These are phyloP conservation scores for Cyrtodaria siliqua DNA, from an alignment of 2,888 invertebrate species.

Conservation along the genomic window DNA sequence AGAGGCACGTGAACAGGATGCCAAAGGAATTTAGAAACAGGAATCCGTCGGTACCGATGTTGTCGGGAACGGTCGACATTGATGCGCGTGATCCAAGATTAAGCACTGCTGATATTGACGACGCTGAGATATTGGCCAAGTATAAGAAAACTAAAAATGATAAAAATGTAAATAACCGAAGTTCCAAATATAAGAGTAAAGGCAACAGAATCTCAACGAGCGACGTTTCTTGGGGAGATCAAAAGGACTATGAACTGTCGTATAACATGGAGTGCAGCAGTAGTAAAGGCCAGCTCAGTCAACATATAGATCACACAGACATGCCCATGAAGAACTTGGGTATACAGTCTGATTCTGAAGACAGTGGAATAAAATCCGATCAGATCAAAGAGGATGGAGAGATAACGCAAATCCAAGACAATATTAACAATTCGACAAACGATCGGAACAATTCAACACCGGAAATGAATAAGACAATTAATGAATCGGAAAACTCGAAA, in stretches of 20 bases:
- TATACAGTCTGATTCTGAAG: conserved; percentile 33
- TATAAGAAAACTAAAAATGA: background rate
- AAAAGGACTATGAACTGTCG: conserved; percentile 32
- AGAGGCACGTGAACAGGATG: conserved; percentile 41
- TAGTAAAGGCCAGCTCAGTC: background rate
- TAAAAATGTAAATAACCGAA: background rate
- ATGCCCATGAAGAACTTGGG: background rate
- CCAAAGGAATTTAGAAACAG: conserved; percentile 11
- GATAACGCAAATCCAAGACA: too few relatives aligned
- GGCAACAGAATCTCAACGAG: conserved; percentile 5
- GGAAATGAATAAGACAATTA: too few relatives aligned
- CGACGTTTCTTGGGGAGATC: conserved; percentile 19
- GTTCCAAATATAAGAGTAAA: too few relatives aligned
- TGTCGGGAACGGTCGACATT: conserved; percentile 29
- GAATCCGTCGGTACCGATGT: conserved; percentile 41
- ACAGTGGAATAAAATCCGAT: conserved; percentile 47
- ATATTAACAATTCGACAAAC: too few relatives aligned
- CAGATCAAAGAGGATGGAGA: too few relatives aligned
- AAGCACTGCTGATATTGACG: background rate
- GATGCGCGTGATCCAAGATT: conserved; percentile 17
- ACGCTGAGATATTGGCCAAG: background rate
- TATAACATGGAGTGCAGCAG: conserved; percentile 12
- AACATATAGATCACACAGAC: background rate
- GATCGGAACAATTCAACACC: too few relatives aligned
- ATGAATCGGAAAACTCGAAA: too few relatives aligned